phyloP scores from a whole-genome alignment of 2,888 invertebrate genomes.

The Drosophila parthenogenetica region DNA sequence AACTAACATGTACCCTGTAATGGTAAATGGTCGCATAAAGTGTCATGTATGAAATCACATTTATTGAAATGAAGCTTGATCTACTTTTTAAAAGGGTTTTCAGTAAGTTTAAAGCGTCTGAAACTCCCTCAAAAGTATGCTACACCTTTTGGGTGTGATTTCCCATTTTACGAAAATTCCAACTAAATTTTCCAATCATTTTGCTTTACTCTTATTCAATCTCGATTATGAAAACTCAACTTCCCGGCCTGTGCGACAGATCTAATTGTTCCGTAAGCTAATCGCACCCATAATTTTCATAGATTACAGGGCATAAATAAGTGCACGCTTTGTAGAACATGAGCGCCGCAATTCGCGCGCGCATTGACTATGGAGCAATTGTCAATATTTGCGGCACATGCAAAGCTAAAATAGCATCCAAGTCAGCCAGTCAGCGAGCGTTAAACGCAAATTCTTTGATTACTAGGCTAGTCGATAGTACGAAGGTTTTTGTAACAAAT shows the following conservation, averaged over 20 bases:
- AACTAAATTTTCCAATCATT: neutral
- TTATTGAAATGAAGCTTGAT: too few species aligned
- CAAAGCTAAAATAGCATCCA: constrained; percentile 49
- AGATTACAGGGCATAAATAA: constrained; percentile 33
- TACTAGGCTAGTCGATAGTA: constrained; percentile 61
- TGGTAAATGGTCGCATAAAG: neutral
- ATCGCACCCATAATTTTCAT: neutral
- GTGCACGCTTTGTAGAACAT: constrained; percentile 55
- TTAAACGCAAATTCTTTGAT: constrained; percentile 64
- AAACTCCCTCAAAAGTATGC: constrained; percentile 43
- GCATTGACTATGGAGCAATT: constrained; percentile 53
- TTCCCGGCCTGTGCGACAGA: neutral
- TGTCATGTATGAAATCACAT: too few species aligned
- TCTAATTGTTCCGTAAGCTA: neutral
- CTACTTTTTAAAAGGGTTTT: too few species aligned
- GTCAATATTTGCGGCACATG: constrained; percentile 76
- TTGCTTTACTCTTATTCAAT: neutral
- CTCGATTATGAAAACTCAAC: neutral
- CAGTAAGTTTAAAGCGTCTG: neutral
- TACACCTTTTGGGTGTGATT: neutral
- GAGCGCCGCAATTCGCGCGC: constrained; percentile 51
- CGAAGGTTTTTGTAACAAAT: constrained; percentile 75
- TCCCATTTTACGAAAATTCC: neutral
- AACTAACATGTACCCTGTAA: constrained; percentile 5
- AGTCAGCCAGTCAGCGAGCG: constrained; percentile 55